A percentile compares a stretch with the other conserved stretches of the same genome.
Evolutionary conservation across 2,888 invertebrate genomes (phyloP).

Genomic region (Ophioninae sp.): DNA sequence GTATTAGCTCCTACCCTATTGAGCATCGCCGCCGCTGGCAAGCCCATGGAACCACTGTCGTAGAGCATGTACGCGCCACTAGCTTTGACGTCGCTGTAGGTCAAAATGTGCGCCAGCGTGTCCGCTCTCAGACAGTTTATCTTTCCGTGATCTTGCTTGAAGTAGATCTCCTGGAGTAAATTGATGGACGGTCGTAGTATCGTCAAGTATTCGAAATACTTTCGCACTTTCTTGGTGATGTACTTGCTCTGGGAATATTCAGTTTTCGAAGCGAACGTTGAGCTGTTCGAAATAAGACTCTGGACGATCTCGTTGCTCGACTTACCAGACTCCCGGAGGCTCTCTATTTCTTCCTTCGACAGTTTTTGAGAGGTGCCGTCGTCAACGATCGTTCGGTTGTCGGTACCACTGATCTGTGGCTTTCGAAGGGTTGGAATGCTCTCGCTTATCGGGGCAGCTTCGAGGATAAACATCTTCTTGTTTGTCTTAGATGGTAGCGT

Average conservation of each 20-base stretch:
- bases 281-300: conserved; percentile 94
- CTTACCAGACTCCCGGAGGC: conserved; percentile 88
- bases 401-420: conserved; percentile 86
- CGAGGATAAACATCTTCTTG: conserved; percentile 67
- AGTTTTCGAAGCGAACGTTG: conserved; percentile 94
- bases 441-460: conserved; percentile 82
- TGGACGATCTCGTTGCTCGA: conserved; percentile 92
- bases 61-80: conserved; percentile 91
- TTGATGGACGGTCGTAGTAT: conserved; percentile 91
- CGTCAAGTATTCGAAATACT: conserved; percentile 93
- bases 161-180: conserved; percentile 92
- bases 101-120: conserved; percentile 93
- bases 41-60: conserved; percentile 93
- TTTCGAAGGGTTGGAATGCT: conserved; percentile 85
- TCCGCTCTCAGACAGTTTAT: conserved; percentile 91
- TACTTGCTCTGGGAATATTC: conserved; percentile 97
- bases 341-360: conserved; percentile 91
- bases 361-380: conserved; percentile 91
- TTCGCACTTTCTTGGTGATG: conserved; percentile 96
- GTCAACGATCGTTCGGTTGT: conserved; percentile 92
- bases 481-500: conserved; percentile 84
- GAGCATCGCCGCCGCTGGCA: conserved; percentile 91
- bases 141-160: conserved; percentile 89
- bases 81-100: conserved; percentile 90
- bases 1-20: conserved; percentile 88